phyloP scores from a whole-genome alignment of 2,113 vertebrate species.

The Alethe diademata region DNA sequence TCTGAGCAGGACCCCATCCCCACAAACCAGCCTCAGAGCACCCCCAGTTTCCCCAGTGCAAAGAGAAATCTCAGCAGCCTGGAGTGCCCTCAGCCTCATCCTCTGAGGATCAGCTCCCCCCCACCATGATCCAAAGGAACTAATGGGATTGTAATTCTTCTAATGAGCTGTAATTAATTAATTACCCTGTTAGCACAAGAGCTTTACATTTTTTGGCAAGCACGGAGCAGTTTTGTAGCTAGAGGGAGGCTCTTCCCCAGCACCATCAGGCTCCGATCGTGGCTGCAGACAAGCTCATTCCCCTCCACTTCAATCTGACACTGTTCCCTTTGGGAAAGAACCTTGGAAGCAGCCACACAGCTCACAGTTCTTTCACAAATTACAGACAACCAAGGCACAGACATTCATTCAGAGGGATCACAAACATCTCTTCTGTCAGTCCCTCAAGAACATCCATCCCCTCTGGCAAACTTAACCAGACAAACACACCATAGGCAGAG shows the following conservation, averaged over 20 bases:
- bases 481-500: not conserved
- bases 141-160: slow-evolving; percentile 24
- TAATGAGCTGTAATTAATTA: slow-evolving; percentile 64
- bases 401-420: not conserved
- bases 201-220: slow-evolving; percentile 30
- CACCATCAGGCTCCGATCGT: fast-evolving
- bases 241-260: slow-evolving; percentile 13
- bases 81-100: not conserved
- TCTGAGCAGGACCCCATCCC: not conserved
- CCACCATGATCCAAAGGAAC: not conserved
- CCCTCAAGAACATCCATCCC: not conserved
- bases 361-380: not conserved
- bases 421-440: not conserved
- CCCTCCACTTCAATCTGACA: not conserved
- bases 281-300: not conserved
- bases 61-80: not conserved
- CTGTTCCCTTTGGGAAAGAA: not conserved
- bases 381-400: not conserved
- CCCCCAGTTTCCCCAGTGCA: not conserved
- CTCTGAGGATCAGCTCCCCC: not conserved
- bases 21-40: not conserved
- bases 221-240: not conserved
- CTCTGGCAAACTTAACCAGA: not conserved
- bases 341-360: not conserved
- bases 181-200: slow-evolving; percentile 35